Evolutionary conservation across 2,797 vertebrate species (phyloP).

Genomic region (Heterohyrax brucei): DNA sequence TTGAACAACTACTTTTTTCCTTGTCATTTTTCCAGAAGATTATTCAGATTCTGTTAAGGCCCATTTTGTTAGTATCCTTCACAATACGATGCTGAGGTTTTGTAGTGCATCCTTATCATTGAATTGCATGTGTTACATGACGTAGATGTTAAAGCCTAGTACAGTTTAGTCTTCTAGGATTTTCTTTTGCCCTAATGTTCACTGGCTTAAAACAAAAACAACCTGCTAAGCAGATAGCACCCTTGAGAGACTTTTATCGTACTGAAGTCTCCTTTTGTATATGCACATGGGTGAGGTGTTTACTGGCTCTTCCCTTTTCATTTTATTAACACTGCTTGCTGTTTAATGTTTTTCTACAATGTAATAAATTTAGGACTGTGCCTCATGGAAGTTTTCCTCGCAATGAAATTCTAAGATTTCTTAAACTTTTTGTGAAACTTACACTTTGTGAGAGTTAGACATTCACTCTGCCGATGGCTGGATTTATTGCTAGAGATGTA

Average conservation of each 20-base stretch:
- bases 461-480: background rate
- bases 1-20: constrained; percentile 13
- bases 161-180: constrained; percentile 21
- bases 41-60: constrained; percentile 60
- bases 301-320: background rate
- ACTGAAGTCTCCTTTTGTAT: background rate
- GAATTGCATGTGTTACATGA: constrained; percentile 58
- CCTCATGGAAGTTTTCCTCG: background rate
- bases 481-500: constrained; percentile 27
- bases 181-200: constrained; percentile 31
- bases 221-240: constrained; percentile 29
- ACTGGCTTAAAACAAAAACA: constrained; percentile 58
- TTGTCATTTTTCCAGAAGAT: background rate
- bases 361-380: background rate
- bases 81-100: constrained; percentile 35
- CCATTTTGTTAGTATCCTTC: constrained; percentile 2
- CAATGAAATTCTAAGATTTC: background rate
- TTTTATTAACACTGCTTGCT: constrained; percentile 2
- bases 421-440: constrained; percentile 29
- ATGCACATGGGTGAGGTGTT: background rate
- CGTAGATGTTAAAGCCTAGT: constrained; percentile 46
- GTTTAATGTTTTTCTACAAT: background rate
- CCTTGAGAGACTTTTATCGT: constrained; percentile 6
- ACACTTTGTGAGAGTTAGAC: constrained; percentile 1
- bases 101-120: constrained; percentile 6